These are phyloP conservation scores for Haemorhous mexicanus DNA, from an alignment of 2,113 vertebrate genomes.

Conservation along the genomic window DNA sequence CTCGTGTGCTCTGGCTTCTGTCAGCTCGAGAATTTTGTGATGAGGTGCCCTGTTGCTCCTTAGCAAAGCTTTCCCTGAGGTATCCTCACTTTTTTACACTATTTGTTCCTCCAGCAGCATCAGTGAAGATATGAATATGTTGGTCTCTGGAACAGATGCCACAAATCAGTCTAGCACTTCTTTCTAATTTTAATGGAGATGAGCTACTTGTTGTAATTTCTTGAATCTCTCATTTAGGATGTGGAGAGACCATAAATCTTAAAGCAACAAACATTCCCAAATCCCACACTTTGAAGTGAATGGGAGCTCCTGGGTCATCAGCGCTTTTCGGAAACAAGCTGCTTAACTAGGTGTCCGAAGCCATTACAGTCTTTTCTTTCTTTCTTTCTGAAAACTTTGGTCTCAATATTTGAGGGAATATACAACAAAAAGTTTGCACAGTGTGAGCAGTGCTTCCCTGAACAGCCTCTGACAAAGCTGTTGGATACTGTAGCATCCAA, in stretches of 20 bases:
- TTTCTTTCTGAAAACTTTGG: not conserved
- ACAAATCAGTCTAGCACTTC: constrained; percentile 53
- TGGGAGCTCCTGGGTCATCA: constrained; percentile 26
- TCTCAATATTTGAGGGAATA: not conserved
- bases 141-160: constrained; percentile 1
- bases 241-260: constrained; percentile 54
- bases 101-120: not conserved
- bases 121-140: not conserved
- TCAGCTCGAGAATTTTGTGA: not conserved
- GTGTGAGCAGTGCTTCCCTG: not conserved
- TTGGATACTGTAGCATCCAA: not conserved
- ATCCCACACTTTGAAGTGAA: constrained; percentile 57
- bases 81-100: not conserved
- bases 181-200: constrained; percentile 64
- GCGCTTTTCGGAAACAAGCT: constrained; percentile 9
- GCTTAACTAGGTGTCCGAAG: constrained; percentile 14
- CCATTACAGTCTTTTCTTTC: not conserved
- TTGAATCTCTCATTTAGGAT: constrained; percentile 31
- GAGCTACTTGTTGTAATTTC: constrained; percentile 34
- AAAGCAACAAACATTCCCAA: constrained; percentile 36
- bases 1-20: not conserved
- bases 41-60: not conserved
- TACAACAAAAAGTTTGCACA: not conserved
- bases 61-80: not conserved
- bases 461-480: not conserved